Evolutionary conservation across 2,797 vertebrate genomes (phyloP), one percentile per base, ranked within the genome.

Genomic region (Taenioides sp.): DNA sequence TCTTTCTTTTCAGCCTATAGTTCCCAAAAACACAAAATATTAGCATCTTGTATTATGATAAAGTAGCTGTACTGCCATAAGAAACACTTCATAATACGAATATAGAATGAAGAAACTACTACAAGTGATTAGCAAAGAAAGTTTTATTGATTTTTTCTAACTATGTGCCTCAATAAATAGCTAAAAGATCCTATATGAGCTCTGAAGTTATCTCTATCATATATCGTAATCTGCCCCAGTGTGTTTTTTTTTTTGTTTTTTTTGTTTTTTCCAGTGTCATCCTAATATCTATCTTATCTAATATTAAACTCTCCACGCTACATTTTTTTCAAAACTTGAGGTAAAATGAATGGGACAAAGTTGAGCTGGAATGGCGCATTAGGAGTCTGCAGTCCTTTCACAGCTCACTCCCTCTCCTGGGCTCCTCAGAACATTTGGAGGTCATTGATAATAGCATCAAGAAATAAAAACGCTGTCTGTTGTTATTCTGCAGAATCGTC

Each of bases 401-500:
- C 25, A 43, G 17, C 55, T 34, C 6, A 1, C 34, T 68, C 27
- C 23, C 2, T 0, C 65, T 73, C 23, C 20, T 1, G 7, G 54
- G 71, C 59, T 64, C 63, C 55, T 75, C n/a, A 18, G 55, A 81
- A 59, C 55, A 5, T 40, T 49, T 69, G 58, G 71, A 87, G 80
- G 83, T 89, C 81, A 74, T 76, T 75, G 64, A 81, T 83, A 87
- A 88, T 85, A 67, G 69, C 71, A 64, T 69, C 40, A 66, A 78
- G 69, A 74, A 78, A 83, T 80, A 77, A 74, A 86, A 81, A 80
- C 40, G 23, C 7, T 31, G 57, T 73, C 64, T 81, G 79, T 86
- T 87, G 84, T 89, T 89, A 80, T 89, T 88, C 70, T 50, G 75
- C 69, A 66, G 67, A 74, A 77, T 84, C 67, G 28, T 65, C 67